Conservation (phyloP, 2,888 invertebrate species). For the Trissolcus brochymenae region DNA sequence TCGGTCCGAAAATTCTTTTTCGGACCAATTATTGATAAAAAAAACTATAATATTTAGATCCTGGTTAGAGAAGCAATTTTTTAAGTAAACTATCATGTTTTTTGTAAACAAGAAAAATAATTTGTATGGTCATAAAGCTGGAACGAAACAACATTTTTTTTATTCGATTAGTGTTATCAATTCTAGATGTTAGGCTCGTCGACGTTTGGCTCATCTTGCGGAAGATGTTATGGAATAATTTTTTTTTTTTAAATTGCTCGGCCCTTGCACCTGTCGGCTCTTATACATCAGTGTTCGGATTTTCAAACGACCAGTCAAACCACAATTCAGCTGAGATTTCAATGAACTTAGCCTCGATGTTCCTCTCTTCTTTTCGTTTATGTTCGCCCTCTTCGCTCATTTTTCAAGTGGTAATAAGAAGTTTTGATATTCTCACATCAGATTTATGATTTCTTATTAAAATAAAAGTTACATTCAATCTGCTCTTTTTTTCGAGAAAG, state of each 20-base stretch:
- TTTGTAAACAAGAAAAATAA: too few relatives aligned
- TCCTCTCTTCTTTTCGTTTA: constrained; percentile 5
- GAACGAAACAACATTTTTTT: too few relatives aligned
- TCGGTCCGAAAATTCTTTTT: too few relatives aligned
- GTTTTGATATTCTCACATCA: neutral
- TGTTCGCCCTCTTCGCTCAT: constrained; percentile 13
- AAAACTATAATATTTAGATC: too few relatives aligned
- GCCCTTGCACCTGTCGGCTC: constrained; percentile 51
- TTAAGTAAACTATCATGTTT: too few relatives aligned
- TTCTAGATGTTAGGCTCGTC: constrained; percentile 22
- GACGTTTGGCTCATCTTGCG: constrained; percentile 46
- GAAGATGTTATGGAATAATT: constrained; percentile 51
- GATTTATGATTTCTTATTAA: neutral
- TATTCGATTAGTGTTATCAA: constrained; percentile 5
- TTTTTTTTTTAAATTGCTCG: constrained; percentile 48
- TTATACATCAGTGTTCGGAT: constrained; percentile 30
- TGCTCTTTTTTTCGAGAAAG: neutral
- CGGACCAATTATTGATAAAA: too few relatives aligned
- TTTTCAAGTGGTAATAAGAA: constrained; percentile 32
- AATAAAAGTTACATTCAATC: neutral
- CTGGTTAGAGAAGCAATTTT: too few relatives aligned
- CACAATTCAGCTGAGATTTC: constrained; percentile 51
- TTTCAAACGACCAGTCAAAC: constrained; percentile 54
- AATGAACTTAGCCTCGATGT: constrained; percentile 13
- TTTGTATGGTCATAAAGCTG: too few relatives aligned